These are phyloP conservation scores for Tachysurus vachellii DNA, from an alignment of 2,113 vertebrate genomes.

Conservation along the genomic window DNA sequence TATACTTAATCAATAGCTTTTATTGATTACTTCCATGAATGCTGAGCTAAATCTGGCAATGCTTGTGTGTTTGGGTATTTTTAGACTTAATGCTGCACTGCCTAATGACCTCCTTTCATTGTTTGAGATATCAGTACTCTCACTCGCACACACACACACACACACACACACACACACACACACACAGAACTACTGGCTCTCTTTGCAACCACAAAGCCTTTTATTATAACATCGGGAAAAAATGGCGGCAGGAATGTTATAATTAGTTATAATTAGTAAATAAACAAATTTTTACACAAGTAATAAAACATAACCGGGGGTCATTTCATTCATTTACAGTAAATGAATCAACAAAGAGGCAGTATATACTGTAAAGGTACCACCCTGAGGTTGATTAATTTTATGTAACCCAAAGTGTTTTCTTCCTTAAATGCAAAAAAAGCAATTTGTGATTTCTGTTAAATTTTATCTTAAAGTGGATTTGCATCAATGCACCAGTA, in stretches of 20 bases:
- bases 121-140: background rate
- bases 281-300: background rate
- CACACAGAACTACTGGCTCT: background rate
- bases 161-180: background rate
- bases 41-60: background rate
- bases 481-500: background rate
- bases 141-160: background rate
- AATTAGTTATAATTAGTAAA: background rate
- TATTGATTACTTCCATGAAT: conserved; percentile 9
- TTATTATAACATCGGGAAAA: background rate
- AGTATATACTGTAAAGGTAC: background rate
- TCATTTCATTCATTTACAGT: background rate
- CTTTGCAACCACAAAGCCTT: background rate
- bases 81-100: background rate
- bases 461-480: background rate
- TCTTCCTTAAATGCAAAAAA: background rate
- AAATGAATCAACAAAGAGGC: background rate
- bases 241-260: background rate
- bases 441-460: background rate
- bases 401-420: background rate
- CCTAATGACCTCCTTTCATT: conserved; percentile 7
- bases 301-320: background rate
- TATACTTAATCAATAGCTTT: conserved; percentile 20
- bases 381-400: background rate
- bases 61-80: background rate